Evolutionary conservation across 2,797 vertebrate genomes (phyloP).

Genomic region (Labroides dimidiatus): DNA sequence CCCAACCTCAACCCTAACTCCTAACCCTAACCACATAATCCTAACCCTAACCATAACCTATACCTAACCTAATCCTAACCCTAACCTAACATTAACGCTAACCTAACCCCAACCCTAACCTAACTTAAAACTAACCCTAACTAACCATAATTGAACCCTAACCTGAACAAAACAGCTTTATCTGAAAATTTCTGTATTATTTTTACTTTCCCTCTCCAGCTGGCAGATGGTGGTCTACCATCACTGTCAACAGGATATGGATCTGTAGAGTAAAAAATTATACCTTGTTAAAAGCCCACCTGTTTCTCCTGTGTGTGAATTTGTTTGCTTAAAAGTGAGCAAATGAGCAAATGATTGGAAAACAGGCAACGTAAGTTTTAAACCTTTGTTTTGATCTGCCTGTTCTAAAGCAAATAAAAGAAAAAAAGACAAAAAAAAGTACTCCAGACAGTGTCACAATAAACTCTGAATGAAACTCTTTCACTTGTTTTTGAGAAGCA

Average conservation of each 20-base stretch:
- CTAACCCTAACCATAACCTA: too few relatives aligned
- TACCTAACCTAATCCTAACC: too few relatives aligned
- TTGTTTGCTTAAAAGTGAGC: conserved; percentile 1
- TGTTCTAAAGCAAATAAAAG: neutral
- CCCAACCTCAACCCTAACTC: too few relatives aligned
- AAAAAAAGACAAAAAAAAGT: conserved; percentile 8
- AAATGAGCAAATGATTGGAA: neutral
- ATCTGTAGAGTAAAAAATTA: conserved; percentile 15
- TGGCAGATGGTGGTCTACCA: conserved; percentile 30
- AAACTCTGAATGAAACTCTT: conserved; percentile 24
- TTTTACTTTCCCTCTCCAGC: neutral
- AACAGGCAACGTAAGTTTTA: too few relatives aligned
- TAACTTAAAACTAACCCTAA: too few relatives aligned
- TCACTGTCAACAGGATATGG: conserved; percentile 9
- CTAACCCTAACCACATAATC: too few relatives aligned
- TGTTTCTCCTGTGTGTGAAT: conserved; percentile 8
- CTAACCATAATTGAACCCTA: too few relatives aligned
- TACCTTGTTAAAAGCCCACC: neutral
- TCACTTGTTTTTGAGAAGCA: too few relatives aligned
- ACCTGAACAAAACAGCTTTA: conserved; percentile 19
- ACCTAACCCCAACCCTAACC: too few relatives aligned
- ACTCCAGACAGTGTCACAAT: neutral
- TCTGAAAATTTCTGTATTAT: conserved; percentile 15
- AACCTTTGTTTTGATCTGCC: neutral
- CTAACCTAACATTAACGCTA: too few relatives aligned